Percentiles rank a stretch among this genome's conserved stretches.
phyloP scores from a whole-genome alignment of 2,888 invertebrate genomes.

The Calameuta idolon region DNA sequence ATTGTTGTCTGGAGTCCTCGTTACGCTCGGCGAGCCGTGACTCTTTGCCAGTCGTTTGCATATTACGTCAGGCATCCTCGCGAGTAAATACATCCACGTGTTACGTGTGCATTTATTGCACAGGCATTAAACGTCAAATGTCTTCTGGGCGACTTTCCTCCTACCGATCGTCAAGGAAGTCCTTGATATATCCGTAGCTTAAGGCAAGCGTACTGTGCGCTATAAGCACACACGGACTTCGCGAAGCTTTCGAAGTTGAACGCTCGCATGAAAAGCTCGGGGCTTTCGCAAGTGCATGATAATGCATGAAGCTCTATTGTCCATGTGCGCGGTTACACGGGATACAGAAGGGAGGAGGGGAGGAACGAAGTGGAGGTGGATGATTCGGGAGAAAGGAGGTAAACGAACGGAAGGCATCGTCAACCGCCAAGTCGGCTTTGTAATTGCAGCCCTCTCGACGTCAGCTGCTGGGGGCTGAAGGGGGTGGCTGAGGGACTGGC shows the following conservation, averaged over 20 bases:
- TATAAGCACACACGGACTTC: background rate
- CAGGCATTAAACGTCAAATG: background rate
- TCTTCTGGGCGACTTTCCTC: background rate
- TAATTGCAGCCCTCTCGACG: conserved; percentile 16
- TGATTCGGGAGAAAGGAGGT: background rate
- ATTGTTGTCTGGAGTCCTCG: conserved; percentile 45
- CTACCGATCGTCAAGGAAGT: background rate
- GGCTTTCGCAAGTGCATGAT: background rate
- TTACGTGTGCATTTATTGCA: background rate
- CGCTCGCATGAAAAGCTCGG: background rate
- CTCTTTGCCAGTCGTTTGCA: conserved; percentile 24
- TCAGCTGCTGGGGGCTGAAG: background rate
- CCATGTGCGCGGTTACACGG: background rate
- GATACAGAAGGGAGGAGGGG: background rate
- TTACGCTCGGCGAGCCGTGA: conserved; percentile 45
- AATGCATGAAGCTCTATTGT: background rate
- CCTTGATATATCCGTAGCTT: background rate
- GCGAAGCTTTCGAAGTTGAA: background rate
- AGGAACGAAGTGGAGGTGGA: background rate
- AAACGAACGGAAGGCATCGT: background rate
- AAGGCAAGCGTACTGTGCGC: no score
- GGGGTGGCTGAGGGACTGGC: background rate
- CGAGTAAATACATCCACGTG: background rate
- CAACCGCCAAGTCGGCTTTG: conserved; percentile 1
- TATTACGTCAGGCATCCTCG: background rate